Conservation (phyloP, 2,113 vertebrate genomes). For the Macquaria australasica region DNA sequence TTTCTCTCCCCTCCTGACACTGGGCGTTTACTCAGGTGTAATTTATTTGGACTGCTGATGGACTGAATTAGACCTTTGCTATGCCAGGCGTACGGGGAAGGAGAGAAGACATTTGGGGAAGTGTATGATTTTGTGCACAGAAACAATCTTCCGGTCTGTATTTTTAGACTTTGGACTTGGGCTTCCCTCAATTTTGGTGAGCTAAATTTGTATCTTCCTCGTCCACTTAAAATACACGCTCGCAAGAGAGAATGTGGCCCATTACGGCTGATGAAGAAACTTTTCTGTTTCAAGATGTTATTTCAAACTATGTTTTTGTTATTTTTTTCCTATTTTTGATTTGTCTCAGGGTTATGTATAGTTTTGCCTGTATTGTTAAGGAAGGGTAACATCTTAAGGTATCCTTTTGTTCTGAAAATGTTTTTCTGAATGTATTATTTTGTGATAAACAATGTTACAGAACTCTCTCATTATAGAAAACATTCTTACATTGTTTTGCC, state of each 20-base stretch:
- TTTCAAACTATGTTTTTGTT: slow-evolving; percentile 34
- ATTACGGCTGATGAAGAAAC: slow-evolving; percentile 63
- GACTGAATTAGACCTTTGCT: slow-evolving; percentile 52
- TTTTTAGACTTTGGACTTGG: slow-evolving; percentile 75
- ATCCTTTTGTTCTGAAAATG: slow-evolving; percentile 14
- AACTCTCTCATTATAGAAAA: slow-evolving; percentile 25
- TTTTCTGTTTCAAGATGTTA: slow-evolving; percentile 44
- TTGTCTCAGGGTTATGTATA: slow-evolving; percentile 77
- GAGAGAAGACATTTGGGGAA: slow-evolving; percentile 45
- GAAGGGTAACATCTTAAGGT: slow-evolving; percentile 51
- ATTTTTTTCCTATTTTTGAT: slow-evolving; percentile 24
- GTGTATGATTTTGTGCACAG: slow-evolving; percentile 75
- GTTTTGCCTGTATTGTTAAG: slow-evolving; percentile 46
- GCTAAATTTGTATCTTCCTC: slow-evolving; percentile 78
- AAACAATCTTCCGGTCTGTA: slow-evolving; percentile 69
- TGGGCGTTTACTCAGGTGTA: slow-evolving; percentile 70
- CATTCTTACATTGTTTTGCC: slow-evolving; percentile 15
- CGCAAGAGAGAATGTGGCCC: slow-evolving; percentile 53
- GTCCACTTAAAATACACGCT: slow-evolving; percentile 66
- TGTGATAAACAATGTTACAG: slow-evolving; percentile 34
- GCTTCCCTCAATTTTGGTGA: slow-evolving; percentile 80
- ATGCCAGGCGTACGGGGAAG: slow-evolving; percentile 11
- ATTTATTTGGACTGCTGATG: slow-evolving; percentile 53
- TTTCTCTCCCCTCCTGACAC: slow-evolving; percentile 38
- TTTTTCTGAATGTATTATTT: slow-evolving; percentile 62